Evolutionary conservation across 2,113 vertebrate species (phyloP).

Genomic region (Haliaeetus leucogaster): DNA sequence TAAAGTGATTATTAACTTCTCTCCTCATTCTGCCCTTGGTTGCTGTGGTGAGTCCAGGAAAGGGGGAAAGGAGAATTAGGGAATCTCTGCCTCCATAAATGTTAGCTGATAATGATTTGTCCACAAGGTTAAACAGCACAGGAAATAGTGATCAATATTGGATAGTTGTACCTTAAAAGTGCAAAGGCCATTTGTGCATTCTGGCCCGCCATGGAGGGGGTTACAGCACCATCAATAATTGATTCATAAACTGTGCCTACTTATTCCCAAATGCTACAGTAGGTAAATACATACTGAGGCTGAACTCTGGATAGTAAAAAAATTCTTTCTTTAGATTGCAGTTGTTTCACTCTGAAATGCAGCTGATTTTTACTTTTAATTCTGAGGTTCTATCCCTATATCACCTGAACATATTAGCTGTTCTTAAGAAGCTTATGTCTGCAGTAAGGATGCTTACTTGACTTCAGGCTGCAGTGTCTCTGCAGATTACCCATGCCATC

Average conservation of each 20-base stretch:
- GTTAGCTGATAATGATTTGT: slow-evolving; percentile 31
- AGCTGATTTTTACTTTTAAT: background rate
- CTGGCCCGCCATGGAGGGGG: slow-evolving; percentile 27
- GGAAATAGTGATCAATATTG: slow-evolving; percentile 22
- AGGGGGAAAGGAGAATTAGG: background rate
- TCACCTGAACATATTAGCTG: background rate
- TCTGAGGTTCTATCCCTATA: background rate
- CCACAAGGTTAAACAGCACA: slow-evolving; percentile 20
- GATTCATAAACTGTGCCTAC: slow-evolving; percentile 53
- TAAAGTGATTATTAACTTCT: slow-evolving; percentile 29
- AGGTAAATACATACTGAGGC: slow-evolving; percentile 35
- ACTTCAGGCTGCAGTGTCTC: background rate
- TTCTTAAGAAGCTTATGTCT: background rate
- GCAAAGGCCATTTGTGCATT: slow-evolving; percentile 57
- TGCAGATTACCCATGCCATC: background rate
- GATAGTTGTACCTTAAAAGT: slow-evolving; percentile 29
- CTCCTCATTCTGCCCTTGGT: background rate
- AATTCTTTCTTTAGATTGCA: slow-evolving; percentile 34
- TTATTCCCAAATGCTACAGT: slow-evolving; percentile 60
- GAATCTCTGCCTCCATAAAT: background rate
- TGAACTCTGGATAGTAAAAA: slow-evolving; percentile 14
- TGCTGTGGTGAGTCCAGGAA: background rate
- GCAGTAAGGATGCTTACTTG: background rate
- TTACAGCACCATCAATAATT: slow-evolving; percentile 69
- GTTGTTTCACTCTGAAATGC: slow-evolving; percentile 23